These are phyloP conservation scores for Sander lucioperca DNA, from an alignment of 2,113 vertebrate species.

Conservation along the genomic window DNA sequence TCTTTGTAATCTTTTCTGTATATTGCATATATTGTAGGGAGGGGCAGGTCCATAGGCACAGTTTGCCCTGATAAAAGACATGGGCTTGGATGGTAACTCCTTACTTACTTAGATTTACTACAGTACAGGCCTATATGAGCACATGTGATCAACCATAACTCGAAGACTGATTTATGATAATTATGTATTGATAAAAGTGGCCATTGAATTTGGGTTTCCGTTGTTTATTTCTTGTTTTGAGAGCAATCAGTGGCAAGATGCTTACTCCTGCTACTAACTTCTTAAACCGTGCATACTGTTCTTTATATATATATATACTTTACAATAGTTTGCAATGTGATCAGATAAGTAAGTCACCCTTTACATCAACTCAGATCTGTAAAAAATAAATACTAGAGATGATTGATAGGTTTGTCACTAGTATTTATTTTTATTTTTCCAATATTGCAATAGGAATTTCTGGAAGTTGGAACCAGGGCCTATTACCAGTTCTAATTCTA, in stretches of 20 bases:
- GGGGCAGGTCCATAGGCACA: not conserved
- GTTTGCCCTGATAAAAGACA: conserved; percentile 16
- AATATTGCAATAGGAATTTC: not conserved
- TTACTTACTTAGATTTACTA: not conserved
- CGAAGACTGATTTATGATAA: not conserved
- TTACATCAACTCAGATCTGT: not conserved
- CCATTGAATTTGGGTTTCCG: not conserved
- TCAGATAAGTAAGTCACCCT: not conserved
- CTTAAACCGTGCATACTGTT: not conserved
- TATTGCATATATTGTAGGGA: not conserved
- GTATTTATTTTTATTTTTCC: not conserved
- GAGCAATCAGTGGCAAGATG: too few species aligned
- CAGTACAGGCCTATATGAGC: not conserved
- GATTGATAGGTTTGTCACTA: not conserved
- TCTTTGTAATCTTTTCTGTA: not conserved
- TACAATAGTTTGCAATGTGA: not conserved
- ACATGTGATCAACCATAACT: not conserved
- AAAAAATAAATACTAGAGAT: not conserved
- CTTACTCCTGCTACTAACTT: not conserved
- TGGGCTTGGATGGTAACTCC: conserved; percentile 7
- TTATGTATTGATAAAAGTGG: not conserved
- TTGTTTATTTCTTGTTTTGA: not conserved
- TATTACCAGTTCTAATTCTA: not conserved
- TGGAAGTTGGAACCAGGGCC: not conserved
- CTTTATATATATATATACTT: conserved; percentile 6